These are phyloP conservation scores for Girardinus metallicus DNA, from an alignment of 2,797 vertebrate genomes.

Conservation along the genomic window DNA sequence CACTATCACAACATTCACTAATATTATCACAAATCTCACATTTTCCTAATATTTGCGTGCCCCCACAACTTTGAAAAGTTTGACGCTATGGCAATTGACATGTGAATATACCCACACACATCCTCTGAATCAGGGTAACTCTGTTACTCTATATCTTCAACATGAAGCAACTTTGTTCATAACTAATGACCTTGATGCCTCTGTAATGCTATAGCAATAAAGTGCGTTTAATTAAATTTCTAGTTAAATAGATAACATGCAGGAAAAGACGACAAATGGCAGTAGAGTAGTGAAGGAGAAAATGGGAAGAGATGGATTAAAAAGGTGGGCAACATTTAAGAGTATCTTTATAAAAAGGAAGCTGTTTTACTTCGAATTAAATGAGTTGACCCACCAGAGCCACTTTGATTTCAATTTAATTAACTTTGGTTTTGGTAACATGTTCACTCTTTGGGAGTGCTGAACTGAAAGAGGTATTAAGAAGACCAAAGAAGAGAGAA, in stretches of 20 bases:
- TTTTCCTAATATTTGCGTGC: not conserved
- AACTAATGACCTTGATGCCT: constrained; percentile 33
- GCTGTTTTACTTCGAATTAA: constrained; percentile 57
- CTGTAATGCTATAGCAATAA: constrained; percentile 23
- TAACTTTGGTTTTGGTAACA: constrained; percentile 60
- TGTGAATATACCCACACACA: not conserved
- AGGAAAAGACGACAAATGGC: constrained; percentile 39
- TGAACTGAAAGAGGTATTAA: constrained; percentile 37
- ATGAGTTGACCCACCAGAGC: constrained; percentile 50
- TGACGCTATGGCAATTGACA: not conserved
- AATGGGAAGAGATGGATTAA: constrained; percentile 25
- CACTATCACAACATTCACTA: not conserved
- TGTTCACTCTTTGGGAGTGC: constrained; percentile 52
- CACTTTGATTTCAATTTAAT: constrained; percentile 64
- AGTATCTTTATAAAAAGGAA: constrained; percentile 30
- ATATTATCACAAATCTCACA: not conserved
- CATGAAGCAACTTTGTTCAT: constrained; percentile 6
- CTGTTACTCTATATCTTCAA: not conserved
- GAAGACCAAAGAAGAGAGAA: constrained; percentile 36
- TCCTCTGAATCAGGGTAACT: not conserved
- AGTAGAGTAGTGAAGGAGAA: constrained; percentile 14
- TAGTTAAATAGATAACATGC: constrained; percentile 24
- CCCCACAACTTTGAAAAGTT: not conserved
- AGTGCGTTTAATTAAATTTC: constrained; percentile 39
- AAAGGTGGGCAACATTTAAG: constrained; percentile 32